Evolutionary conservation across 2,888 invertebrate genomes (phyloP).

Genomic region (Ryuthela nishihirai): DNA sequence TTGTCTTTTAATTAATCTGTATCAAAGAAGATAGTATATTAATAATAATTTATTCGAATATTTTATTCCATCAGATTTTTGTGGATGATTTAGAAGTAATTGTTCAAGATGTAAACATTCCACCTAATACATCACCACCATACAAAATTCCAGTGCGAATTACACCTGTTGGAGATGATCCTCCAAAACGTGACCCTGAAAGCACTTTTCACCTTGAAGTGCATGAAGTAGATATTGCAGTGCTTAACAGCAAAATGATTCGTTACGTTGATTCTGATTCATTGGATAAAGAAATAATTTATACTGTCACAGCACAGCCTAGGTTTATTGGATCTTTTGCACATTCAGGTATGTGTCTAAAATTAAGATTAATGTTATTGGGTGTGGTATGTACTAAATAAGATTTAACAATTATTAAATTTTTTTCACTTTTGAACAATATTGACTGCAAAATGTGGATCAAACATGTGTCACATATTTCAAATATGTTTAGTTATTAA

Average conservation of each 20-base stretch:
- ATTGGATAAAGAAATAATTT: constrained; percentile 45
- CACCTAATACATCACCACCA: constrained; percentile 48
- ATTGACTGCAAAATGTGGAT: too few relatives aligned
- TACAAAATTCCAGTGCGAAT: constrained; percentile 47
- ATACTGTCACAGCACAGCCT: constrained; percentile 49
- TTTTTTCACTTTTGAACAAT: too few relatives aligned
- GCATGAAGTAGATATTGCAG: constrained; percentile 47
- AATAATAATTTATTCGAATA: too few relatives aligned
- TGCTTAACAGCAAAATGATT: constrained; percentile 47
- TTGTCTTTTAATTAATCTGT: background rate
- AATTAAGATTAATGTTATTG: too few relatives aligned
- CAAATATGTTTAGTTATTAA: too few relatives aligned
- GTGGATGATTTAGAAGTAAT: constrained; percentile 48
- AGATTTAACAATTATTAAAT: too few relatives aligned
- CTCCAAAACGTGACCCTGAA: constrained; percentile 48
- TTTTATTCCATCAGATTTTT: constrained; percentile 40
- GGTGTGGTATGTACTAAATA: too few relatives aligned
- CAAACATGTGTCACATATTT: too few relatives aligned
- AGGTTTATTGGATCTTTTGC: constrained; percentile 48
- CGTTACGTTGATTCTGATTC: constrained; percentile 49
- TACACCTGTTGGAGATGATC: constrained; percentile 48
- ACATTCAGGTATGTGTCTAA: constrained; percentile 41
- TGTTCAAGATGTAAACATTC: constrained; percentile 47
- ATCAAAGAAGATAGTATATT: background rate
- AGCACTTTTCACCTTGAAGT: constrained; percentile 44